A percentile compares a stretch with the other conserved stretches of the same genome.
phyloP scores from a whole-genome alignment of 2,888 invertebrate genomes.

The Dicranocentrus wangi region DNA sequence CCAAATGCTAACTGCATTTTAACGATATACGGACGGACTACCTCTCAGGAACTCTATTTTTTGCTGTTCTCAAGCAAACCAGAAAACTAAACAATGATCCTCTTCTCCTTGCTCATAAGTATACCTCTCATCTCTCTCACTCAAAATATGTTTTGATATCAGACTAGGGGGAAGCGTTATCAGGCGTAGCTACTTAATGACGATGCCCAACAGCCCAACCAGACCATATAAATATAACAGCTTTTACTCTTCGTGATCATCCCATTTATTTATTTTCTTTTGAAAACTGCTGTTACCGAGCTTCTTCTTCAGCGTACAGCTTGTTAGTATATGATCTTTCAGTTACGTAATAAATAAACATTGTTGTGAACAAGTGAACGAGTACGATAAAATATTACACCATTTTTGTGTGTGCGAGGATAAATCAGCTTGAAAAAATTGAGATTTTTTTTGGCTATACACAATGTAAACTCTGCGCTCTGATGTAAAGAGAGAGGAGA shows the following conservation, averaged over 20 bases:
- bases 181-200: constrained; percentile 23
- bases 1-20: neutral
- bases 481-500: neutral
- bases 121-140: neutral
- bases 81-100: constrained; percentile 3
- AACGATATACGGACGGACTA: no score
- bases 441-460: neutral
- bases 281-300: no score
- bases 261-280: neutral
- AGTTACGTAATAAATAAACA: constrained; percentile 21
- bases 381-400: neutral
- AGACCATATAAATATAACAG: neutral
- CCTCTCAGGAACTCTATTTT: no score
- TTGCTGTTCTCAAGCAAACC: neutral
- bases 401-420: neutral
- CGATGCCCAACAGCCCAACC: constrained; percentile 25
- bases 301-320: no score
- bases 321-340: neutral
- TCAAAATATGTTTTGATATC: constrained; percentile 1
- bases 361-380: neutral
- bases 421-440: neutral
- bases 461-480: neutral
- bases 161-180: neutral
- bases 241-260: constrained; percentile 3
- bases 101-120: neutral